Conservation (phyloP, 2,888 invertebrate species). For the Tenodera sinensis region DNA sequence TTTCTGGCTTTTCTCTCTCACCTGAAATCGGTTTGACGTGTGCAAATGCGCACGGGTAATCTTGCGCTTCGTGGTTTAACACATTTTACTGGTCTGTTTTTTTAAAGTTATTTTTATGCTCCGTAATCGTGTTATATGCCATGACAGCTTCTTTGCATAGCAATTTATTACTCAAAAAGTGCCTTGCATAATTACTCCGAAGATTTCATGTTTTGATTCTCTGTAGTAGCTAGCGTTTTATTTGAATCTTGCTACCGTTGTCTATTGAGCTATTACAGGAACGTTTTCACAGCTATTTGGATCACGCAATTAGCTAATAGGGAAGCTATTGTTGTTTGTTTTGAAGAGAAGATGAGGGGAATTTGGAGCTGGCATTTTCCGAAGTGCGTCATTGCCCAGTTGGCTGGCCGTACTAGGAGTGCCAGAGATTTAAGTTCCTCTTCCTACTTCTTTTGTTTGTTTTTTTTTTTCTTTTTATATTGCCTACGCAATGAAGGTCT, state of each 20-base stretch:
- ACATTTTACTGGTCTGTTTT: background rate
- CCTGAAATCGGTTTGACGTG: background rate
- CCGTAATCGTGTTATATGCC: background rate
- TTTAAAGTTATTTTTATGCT: background rate
- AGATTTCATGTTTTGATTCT: background rate
- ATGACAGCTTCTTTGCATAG: background rate
- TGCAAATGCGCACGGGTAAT: background rate
- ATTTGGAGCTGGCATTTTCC: background rate
- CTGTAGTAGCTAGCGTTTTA: background rate
- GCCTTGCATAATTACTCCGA: background rate
- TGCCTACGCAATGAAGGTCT: background rate
- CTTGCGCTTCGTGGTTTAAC: background rate
- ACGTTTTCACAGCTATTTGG: background rate
- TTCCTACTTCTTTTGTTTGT: background rate
- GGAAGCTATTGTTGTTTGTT: background rate
- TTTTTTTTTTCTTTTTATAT: background rate
- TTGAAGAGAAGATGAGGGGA: background rate
- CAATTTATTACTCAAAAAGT: background rate
- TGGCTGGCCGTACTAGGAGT: background rate
- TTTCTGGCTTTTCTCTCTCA: background rate
- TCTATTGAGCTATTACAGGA: background rate
- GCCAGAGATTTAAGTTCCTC: background rate
- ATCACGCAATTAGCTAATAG: background rate
- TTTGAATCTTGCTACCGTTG: background rate
- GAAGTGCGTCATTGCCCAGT: background rate